A percentile compares a stretch with the other conserved stretches of the same genome.
Evolutionary conservation across 2,888 invertebrate genomes (phyloP).

Genomic region (Aphodius sticticus): DNA sequence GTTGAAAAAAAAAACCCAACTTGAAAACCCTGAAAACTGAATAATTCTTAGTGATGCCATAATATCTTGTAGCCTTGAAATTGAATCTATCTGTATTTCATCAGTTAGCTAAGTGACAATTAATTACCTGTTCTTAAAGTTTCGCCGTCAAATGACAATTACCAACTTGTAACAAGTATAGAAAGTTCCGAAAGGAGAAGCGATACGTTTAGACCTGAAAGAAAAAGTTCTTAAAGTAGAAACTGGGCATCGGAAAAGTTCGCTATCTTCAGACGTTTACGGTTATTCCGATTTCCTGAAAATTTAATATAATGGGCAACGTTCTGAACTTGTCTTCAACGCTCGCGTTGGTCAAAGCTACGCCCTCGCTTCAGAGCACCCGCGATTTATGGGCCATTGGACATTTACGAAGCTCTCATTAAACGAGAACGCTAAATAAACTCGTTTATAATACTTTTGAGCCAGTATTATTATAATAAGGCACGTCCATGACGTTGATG

Average conservation of each 20-base stretch:
- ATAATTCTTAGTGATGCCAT: too few relatives aligned
- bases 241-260: neutral
- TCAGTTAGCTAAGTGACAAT: too few relatives aligned
- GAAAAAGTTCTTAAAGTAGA: neutral
- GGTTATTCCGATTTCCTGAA: neutral
- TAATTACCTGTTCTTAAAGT: too few relatives aligned
- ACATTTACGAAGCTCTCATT: neutral
- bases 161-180: too few relatives aligned
- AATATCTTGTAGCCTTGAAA: too few relatives aligned
- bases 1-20: too few relatives aligned
- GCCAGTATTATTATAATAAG: neutral
- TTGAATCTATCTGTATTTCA: too few relatives aligned
- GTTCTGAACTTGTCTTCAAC: neutral
- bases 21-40: too few relatives aligned
- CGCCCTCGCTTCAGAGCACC: neutral
- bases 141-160: too few relatives aligned
- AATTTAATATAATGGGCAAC: neutral
- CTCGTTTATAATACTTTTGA: neutral
- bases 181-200: too few relatives aligned
- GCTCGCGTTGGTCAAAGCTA: neutral
- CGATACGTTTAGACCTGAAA: neutral
- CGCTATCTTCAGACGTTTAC: neutral
- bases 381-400: neutral
- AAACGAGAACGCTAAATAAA: neutral
- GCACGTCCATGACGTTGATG: too few relatives aligned